phyloP scores from a whole-genome alignment of 2,113 vertebrate genomes.

The Callorhinus ursinus region DNA sequence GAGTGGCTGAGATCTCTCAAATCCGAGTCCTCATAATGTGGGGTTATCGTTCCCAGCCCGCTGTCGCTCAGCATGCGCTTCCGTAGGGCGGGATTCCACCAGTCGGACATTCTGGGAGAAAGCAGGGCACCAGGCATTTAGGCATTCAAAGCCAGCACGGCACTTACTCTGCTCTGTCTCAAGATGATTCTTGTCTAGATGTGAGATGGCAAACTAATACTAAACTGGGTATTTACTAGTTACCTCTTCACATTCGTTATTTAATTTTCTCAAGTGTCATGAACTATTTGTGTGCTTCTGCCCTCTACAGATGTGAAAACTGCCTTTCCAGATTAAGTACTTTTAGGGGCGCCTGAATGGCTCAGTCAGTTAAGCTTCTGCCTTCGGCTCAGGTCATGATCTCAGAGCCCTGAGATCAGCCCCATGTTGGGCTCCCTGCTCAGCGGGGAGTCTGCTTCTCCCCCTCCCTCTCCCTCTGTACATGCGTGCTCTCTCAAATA shows the following conservation, averaged over 20 bases:
- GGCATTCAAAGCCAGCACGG: not conserved
- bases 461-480: too few relatives aligned
- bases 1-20: slow-evolving; percentile 87
- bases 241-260: not conserved
- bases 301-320: not conserved
- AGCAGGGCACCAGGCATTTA: slow-evolving; percentile 37
- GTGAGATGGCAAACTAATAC: not conserved
- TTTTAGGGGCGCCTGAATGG: not conserved
- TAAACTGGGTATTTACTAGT: not conserved
- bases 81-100: slow-evolving; percentile 85
- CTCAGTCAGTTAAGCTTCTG: not conserved
- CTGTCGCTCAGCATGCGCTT: slow-evolving; percentile 88
- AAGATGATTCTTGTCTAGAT: not conserved
- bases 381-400: not conserved
- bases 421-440: not conserved
- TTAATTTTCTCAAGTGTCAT: not conserved
- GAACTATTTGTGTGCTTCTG: not conserved
- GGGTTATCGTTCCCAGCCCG: slow-evolving; percentile 82
- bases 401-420: not conserved
- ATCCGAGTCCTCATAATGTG: slow-evolving; percentile 85
- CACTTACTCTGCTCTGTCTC: not conserved
- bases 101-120: slow-evolving; percentile 82
- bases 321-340: not conserved
- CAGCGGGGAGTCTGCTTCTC: not conserved
- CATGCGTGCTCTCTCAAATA: not conserved